Base-by-base conservation (phyloP, 2,888 invertebrate genomes). In the Cerceris ruficornis region DNA sequence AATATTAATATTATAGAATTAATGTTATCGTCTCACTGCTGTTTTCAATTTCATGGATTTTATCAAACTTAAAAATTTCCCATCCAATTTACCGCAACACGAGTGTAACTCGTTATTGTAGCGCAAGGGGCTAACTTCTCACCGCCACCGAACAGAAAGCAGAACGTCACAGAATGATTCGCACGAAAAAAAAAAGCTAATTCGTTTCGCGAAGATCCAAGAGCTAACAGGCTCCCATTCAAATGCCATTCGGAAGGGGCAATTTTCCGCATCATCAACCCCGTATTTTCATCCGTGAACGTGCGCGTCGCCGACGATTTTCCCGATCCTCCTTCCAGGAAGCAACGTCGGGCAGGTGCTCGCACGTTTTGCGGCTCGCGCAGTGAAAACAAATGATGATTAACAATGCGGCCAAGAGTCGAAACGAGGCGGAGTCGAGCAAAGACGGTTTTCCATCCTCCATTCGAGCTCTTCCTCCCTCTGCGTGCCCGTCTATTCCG, bases 401-500 rank as follows among this genome's bases (percentile, higher is more conserved):
- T 17, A 72, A 78, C 68, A 72, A 78, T 69, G 59, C 69, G 41
- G 49, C 43, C 54, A 1, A 59, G 14, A 6, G 13, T 28, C 14
- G 14, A 43, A 57, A 60, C 43, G 14, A 52, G 8, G 57, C 7
- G 28, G 39, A 14, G 11, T 49, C 57, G 57, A 49, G 43, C 42
- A 42, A 66, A 55, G 69, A 70, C 28, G 66, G 15, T 6, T 71
- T 65, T 57, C 74, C 58, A 57, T 69, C 71, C 76, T 71, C 75
- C 72, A 74, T 70, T 64, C 70, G 69, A 52, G 66, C 69, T 81
- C 80, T 81, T 82, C 28, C 28, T 28, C 28, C 4, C 28, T 28
- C 83, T 52, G 65, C 60, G 28, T 54, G 69, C 71, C 71, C 76
- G 83, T 88, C 90, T 90, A 90, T 90, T 90, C 89, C 89, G 88